Evolutionary conservation across 2,113 vertebrate species (phyloP).

Genomic region (Embiotoca jacksoni): DNA sequence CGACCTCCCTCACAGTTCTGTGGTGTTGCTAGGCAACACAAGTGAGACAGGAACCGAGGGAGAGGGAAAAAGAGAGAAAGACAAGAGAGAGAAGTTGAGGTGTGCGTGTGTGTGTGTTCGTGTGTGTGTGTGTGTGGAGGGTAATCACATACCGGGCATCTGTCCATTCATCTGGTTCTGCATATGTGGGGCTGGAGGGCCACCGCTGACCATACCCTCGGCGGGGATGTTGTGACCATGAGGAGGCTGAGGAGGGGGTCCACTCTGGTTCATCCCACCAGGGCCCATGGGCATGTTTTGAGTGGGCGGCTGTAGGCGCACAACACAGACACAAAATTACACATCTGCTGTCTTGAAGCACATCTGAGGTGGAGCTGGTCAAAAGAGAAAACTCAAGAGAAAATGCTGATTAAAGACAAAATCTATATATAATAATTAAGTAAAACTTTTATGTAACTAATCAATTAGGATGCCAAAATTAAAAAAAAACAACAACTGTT

Average conservation of each 20-base stretch:
- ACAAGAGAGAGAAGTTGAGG: constrained; percentile 34
- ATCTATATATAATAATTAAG: neutral
- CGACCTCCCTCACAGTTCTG: constrained; percentile 88
- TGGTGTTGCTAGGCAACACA: constrained; percentile 93
- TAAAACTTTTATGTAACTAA: neutral
- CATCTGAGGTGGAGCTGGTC: constrained; percentile 16
- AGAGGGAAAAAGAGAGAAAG: constrained; percentile 55
- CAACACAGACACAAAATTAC: constrained; percentile 66
- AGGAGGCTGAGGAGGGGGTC: constrained; percentile 92
- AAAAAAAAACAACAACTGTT: no score
- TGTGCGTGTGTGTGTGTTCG: no score
- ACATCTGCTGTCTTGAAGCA: constrained; percentile 39
- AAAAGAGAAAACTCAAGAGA: neutral
- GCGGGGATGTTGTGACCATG: constrained; percentile 96
- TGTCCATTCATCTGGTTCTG: constrained; percentile 99
- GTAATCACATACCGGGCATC: constrained; percentile 95
- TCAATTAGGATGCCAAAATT: neutral
- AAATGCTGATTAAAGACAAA: neutral
- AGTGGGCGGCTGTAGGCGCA: constrained; percentile 91
- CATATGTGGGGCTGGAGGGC: constrained; percentile 96
- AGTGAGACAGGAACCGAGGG: constrained; percentile 59
- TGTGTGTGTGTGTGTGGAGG: neutral
- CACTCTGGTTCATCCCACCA: constrained; percentile 95
- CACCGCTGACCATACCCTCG: constrained; percentile 95
- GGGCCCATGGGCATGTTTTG: constrained; percentile 99